phyloP scores from a whole-genome alignment of 2,113 vertebrate genomes.

The Speoplatyrhinus poulsoni region DNA sequence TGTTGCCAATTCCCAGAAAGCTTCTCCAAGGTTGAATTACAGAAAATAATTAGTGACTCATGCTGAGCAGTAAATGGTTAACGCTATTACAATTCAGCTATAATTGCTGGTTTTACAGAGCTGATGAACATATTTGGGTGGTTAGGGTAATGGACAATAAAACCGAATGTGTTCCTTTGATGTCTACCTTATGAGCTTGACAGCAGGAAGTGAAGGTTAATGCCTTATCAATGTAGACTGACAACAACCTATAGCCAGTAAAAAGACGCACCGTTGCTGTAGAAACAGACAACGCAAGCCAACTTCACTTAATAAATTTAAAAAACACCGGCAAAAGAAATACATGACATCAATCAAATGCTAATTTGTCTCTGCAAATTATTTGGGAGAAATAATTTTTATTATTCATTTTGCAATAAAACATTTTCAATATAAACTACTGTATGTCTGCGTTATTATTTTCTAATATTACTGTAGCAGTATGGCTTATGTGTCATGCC shows the following conservation, averaged over 20 bases:
- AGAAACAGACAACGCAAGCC: slow-evolving; percentile 21
- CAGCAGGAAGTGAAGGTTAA: slow-evolving; percentile 47
- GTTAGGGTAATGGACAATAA: slow-evolving; percentile 49
- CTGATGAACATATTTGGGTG: slow-evolving; percentile 39
- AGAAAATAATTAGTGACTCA: too few relatives aligned
- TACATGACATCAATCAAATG: slow-evolving; percentile 1
- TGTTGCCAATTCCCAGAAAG: too few relatives aligned
- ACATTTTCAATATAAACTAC: background rate
- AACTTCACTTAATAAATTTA: slow-evolving; percentile 29
- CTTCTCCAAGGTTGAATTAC: too few relatives aligned
- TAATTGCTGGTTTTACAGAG: slow-evolving; percentile 38
- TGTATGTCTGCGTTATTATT: background rate
- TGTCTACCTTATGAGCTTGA: slow-evolving; percentile 41
- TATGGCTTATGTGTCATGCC: slow-evolving; percentile 11
- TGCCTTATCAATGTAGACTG: slow-evolving; percentile 17
- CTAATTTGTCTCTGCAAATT: slow-evolving; percentile 9
- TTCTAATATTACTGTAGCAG: background rate
- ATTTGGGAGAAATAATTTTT: slow-evolving; percentile 14
- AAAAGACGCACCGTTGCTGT: slow-evolving; percentile 21
- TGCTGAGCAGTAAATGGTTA: slow-evolving; percentile 32
- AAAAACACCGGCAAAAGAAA: slow-evolving; percentile 21
- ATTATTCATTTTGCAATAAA: background rate
- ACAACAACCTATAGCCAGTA: slow-evolving; percentile 33
- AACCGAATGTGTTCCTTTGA: slow-evolving; percentile 55
- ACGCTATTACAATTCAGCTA: slow-evolving; percentile 11